Percentiles rank a stretch among this genome's conserved stretches.
Evolutionary conservation across 2,113 vertebrate genomes (phyloP).

Genomic region (Dissostichus mawsoni): DNA sequence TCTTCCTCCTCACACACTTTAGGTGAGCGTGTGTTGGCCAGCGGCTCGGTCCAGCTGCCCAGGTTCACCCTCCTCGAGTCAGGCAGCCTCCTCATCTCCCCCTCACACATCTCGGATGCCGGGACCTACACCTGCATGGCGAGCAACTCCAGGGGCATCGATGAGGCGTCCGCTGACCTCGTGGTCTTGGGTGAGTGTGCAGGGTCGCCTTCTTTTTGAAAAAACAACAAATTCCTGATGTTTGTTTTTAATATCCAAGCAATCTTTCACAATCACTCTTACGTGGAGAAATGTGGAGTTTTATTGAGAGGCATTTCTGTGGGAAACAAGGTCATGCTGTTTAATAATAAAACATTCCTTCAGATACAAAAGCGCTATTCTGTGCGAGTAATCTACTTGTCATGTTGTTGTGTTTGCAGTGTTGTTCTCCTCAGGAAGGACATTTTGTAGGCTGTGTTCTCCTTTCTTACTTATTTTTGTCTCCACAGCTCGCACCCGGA

Average conservation of each 20-base stretch:
- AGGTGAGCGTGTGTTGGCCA: slow-evolving; percentile 95
- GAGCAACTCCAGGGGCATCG: slow-evolving; percentile 95
- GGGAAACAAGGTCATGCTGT: slow-evolving; percentile 13
- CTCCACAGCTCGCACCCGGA: slow-evolving; percentile 91
- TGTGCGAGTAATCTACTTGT: slow-evolving; percentile 40
- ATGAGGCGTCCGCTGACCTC: slow-evolving; percentile 93
- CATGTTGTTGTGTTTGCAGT: background rate
- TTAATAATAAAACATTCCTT: slow-evolving; percentile 28
- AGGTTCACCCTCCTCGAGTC: slow-evolving; percentile 96
- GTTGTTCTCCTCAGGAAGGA: slow-evolving; percentile 25
- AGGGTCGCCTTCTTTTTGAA: background rate
- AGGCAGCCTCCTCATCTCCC: slow-evolving; percentile 94
- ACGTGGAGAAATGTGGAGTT: background rate
- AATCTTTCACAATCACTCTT: background rate
- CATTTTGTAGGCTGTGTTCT: slow-evolving; percentile 1
- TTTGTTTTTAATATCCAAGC: background rate
- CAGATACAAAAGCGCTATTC: slow-evolving; percentile 44
- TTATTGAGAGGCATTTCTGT: background rate
- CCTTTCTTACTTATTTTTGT: background rate
- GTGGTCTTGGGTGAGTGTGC: slow-evolving; percentile 93
- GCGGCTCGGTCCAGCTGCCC: slow-evolving; percentile 94
- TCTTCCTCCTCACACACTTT: background rate
- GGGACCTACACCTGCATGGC: slow-evolving; percentile 95
- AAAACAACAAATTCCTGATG: background rate
- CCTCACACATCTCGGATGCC: slow-evolving; percentile 89